These are phyloP conservation scores for Proales similis DNA, from an alignment of 1,140 invertebrate species.

Conservation along the genomic window DNA sequence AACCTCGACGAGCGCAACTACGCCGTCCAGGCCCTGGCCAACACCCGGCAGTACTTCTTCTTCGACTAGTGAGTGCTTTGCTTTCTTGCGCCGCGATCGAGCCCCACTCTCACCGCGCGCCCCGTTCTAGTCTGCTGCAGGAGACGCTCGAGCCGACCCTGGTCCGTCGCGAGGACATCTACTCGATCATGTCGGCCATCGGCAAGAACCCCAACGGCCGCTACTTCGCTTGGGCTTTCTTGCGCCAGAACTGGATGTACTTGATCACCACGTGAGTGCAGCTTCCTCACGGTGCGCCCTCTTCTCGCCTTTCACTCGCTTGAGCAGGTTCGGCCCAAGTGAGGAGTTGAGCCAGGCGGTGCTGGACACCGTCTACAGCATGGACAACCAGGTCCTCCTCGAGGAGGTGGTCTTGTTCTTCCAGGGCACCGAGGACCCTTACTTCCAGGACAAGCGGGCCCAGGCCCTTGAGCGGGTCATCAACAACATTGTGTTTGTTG, in stretches of 20 bases:
- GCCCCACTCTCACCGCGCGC: not conserved
- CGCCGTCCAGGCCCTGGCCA: not conserved
- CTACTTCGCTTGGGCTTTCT: not conserved
- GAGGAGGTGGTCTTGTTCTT: too few species aligned
- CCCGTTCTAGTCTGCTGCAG: not conserved
- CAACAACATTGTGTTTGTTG: not conserved
- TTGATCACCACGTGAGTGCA: too few species aligned
- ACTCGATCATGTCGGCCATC: not conserved
- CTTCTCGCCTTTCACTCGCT: too few species aligned
- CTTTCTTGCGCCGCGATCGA: not conserved
- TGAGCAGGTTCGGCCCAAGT: too few species aligned
- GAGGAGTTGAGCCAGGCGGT: too few species aligned
- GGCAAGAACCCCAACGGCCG: constrained; percentile 1
- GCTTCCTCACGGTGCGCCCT: too few species aligned
- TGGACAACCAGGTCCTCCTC: too few species aligned
- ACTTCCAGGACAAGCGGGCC: constrained; percentile 54
- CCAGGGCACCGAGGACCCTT: constrained; percentile 48
- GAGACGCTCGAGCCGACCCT: not conserved
- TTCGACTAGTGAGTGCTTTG: not conserved
- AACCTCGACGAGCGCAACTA: not conserved
- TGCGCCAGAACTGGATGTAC: not conserved
- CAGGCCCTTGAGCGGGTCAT: constrained; percentile 37
- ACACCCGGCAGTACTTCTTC: not conserved
- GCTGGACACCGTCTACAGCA: too few species aligned
- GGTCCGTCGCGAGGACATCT: constrained; percentile 3